Evolutionary conservation across 2,888 invertebrate species (phyloP).

Genomic region (Oxytorus armatus): DNA sequence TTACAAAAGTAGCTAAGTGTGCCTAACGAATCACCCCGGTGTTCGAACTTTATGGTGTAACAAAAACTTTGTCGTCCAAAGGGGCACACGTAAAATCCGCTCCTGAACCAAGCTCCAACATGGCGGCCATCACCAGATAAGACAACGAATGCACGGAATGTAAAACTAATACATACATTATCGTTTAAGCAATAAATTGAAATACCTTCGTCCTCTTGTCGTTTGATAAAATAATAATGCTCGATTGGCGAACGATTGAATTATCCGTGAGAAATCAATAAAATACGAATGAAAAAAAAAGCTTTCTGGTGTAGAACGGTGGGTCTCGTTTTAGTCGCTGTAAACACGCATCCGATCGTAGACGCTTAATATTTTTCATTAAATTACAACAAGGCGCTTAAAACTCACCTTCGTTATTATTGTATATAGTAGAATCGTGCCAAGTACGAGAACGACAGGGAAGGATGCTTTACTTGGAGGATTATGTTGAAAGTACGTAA

Average conservation of each 20-base stretch:
- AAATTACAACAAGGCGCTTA: slow-evolving; percentile 70
- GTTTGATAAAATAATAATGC: slow-evolving; percentile 25
- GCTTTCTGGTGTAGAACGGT: slow-evolving; percentile 73
- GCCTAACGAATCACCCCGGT: not conserved
- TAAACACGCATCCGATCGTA: slow-evolving; percentile 79
- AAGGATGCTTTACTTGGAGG: slow-evolving; percentile 98
- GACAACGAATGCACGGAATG: slow-evolving; percentile 52
- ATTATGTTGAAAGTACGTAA: slow-evolving; percentile 98
- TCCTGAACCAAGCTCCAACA: slow-evolving; percentile 62
- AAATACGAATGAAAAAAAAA: slow-evolving; percentile 62
- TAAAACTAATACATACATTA: slow-evolving; percentile 59
- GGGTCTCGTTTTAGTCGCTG: slow-evolving; percentile 75
- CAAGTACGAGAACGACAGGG: slow-evolving; percentile 71
- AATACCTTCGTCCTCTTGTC: not conserved
- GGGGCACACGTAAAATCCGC: slow-evolving; percentile 40
- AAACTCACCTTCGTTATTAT: slow-evolving; percentile 72
- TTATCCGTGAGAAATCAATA: slow-evolving; percentile 39
- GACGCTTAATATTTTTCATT: slow-evolving; percentile 73
- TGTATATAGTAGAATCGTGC: slow-evolving; percentile 75
- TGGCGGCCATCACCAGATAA: slow-evolving; percentile 52
- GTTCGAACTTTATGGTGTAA: not conserved
- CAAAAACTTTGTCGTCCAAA: not conserved
- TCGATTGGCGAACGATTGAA: slow-evolving; percentile 32
- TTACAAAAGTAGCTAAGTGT: too few relatives aligned
- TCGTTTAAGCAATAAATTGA: slow-evolving; percentile 44